Conservation (phyloP, 2,888 invertebrate genomes). For the Blera fallax region DNA sequence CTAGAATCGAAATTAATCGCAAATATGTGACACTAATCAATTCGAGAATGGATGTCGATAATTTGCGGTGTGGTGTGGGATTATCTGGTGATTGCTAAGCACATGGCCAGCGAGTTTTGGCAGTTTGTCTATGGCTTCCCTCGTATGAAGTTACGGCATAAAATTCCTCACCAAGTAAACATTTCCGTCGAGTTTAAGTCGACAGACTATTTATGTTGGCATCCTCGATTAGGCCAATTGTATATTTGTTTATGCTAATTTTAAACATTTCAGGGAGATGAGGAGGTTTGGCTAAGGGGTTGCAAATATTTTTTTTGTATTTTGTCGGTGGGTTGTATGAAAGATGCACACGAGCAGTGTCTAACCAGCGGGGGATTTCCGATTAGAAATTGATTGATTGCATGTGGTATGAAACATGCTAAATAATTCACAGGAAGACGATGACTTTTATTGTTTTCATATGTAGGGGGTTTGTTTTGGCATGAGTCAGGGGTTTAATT, state of each 20-base stretch:
- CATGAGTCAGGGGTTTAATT: constrained; percentile 3
- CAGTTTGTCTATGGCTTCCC: not conserved
- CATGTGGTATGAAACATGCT: not conserved
- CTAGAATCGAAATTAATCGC: not conserved
- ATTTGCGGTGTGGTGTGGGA: not conserved
- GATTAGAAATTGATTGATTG: constrained; percentile 11
- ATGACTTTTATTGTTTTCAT: not conserved
- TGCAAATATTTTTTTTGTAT: not conserved
- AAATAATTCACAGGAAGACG: not conserved
- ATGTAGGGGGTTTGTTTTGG: not conserved
- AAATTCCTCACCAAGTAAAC: constrained; percentile 7
- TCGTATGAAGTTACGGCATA: not conserved
- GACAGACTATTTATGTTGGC: constrained; percentile 3
- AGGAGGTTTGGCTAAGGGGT: not conserved
- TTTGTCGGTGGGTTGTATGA: not conserved
- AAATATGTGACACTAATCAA: constrained; percentile 21
- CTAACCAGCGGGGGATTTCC: not conserved
- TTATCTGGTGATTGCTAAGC: not conserved
- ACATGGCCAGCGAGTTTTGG: not conserved
- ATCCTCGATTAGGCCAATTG: constrained; percentile 2
- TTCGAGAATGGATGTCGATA: not conserved
- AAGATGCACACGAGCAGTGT: not conserved
- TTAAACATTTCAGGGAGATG: not conserved
- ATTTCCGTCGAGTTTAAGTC: not conserved
- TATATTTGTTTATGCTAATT: constrained; percentile 15